Evolutionary conservation across 2,888 invertebrate genomes (phyloP), one percentile per base, ranked within the genome.

Genomic region (Epistrophe grossulariae): DNA sequence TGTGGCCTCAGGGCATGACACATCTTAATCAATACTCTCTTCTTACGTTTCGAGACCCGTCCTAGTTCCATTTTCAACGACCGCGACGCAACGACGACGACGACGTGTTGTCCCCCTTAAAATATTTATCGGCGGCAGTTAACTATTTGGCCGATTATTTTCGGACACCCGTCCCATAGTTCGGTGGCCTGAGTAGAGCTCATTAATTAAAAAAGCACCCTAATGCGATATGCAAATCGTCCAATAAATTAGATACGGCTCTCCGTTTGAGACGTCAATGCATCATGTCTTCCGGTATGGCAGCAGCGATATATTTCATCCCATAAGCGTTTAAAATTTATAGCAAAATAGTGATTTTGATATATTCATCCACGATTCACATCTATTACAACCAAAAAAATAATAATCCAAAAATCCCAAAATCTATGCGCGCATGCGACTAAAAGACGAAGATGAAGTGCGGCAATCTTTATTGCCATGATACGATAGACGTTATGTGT

Each of bases 161-260:
- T 85, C 35, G 62, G 74, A 82, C 85, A 74, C 48, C 62, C 64
- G 80, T 62, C 59, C 60, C 45, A 81, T 48, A 66, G 80, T 72
- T 81, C 35, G 72, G 48, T 82, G 82, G 82, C 85, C 85, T 85
- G 82, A 74, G 74, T 57, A 19, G 71, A 66, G 82, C 85, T 85
- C 85, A 85, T 85, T 85, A 82, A 85, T 85, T 85, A 78, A 85
- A 85, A 82, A 85, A 70, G 78, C 85, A 85, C 82, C 82, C 85
- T 85, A 85, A 85, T 85, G 85, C 82, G 85, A 85, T 85, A 82
- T 74, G 77, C 82, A 85, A 84, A 81, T 85, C 73, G 81, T 55
- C 68, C 81, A 81, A 81, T 85, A 81, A 85, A 85, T 85, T 77
- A 74, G 73, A 82, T 64, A 64, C 64, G 57, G 68, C 73, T 85